Evolutionary conservation across 2,888 invertebrate genomes (phyloP), one percentile per base, ranked within the genome.

Genomic region (Cephus pygmeus): DNA sequence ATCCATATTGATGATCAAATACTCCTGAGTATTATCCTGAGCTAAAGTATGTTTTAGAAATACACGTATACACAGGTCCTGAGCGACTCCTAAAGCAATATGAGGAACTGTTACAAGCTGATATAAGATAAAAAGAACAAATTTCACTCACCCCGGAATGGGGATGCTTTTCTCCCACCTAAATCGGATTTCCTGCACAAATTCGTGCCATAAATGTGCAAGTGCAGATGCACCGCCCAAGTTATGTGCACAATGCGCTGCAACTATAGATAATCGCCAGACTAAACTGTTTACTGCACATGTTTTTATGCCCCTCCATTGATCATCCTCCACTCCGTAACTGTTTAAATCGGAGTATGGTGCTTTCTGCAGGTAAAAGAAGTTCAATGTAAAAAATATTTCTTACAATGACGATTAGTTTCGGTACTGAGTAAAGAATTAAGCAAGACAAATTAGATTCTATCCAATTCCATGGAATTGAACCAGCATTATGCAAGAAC

Each of bases 191-290:
- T 98, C 98, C 85, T 97, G 95, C 0, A 96, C 94, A 88, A 99
- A 97, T 90, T 98, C 98, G 87, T 97, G 96, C 99, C 99, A 99
- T 23, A 99, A 90, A 88, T 98, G 98, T 0, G 97, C 97, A 77
- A 98, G 93, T 75, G 96, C 95, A 74, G 92, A 91, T 0, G 95
- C 93, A 9, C 97, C 95, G 1, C 97, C 97, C 33, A 96, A 94
- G 69, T 95, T 95, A 82, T 96, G 94, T 76, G 95, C 93, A 73
- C 96, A 93, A 79, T 96, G 95, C 33, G 95, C 95, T 82, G 96
- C 93, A 36, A 96, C 93, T 35, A 97, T 93, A 0, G 97, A 95
- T 35, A 98, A 91, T 71, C 98, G 94, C 95, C 97, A 96, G 0
- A 96, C 95, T 71, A 99, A 92, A 2, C 97, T 95, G 85, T 96